Percentiles rank a stretch among this genome's conserved stretches.
Conservation (phyloP, 2,113 vertebrate species). For the Mastomys natalensis region DNA sequence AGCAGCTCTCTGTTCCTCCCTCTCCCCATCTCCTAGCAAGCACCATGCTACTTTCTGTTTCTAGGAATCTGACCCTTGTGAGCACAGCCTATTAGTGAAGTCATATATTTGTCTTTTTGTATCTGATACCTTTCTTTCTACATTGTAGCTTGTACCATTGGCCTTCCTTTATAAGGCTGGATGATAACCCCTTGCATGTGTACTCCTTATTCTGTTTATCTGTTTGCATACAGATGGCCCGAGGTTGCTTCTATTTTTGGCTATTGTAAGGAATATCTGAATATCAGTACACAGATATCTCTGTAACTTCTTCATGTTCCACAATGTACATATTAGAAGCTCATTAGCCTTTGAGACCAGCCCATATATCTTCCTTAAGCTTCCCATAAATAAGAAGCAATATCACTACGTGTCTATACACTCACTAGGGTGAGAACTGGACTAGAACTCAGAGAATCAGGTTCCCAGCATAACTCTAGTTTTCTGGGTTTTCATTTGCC, state of each 20-base stretch:
- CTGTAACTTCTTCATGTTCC: neutral
- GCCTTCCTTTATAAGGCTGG: neutral
- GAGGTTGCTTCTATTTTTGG: neutral
- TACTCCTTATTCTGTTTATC: neutral
- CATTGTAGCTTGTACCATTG: neutral
- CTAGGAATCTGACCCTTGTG: neutral
- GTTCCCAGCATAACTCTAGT: neutral
- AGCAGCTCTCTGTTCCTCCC: neutral
- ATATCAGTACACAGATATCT: no score
- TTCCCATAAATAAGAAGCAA: neutral
- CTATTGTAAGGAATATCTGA: neutral
- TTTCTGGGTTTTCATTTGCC: neutral
- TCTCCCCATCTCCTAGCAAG: neutral
- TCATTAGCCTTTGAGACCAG: neutral
- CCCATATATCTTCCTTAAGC: neutral
- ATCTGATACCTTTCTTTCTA: neutral
- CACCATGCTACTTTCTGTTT: neutral
- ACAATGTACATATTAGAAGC: neutral
- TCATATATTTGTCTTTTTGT: neutral
- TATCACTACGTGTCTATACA: neutral
- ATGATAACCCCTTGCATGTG: neutral
- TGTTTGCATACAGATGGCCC: neutral
- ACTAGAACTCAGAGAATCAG: neutral
- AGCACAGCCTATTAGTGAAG: neutral
- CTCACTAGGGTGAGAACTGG: neutral